These are phyloP conservation scores for Rostratula benghalensis DNA, from an alignment of 2,113 vertebrate genomes.

Conservation along the genomic window DNA sequence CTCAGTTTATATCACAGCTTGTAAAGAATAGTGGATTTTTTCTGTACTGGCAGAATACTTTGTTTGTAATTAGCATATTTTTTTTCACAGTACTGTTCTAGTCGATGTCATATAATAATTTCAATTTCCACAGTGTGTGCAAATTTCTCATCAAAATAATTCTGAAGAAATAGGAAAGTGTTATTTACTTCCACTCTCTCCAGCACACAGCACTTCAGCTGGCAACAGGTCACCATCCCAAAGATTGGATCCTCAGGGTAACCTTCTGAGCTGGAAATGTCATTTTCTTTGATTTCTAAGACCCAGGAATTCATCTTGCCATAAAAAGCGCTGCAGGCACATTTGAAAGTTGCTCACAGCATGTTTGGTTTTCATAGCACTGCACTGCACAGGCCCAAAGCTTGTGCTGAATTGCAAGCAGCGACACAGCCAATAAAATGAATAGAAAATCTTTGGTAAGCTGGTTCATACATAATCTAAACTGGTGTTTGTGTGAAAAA, in stretches of 20 bases:
- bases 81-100: not conserved
- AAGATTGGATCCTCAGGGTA: not conserved
- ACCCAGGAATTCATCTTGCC: not conserved
- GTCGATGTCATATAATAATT: not conserved
- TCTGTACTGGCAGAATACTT: not conserved
- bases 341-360: not conserved
- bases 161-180: not conserved
- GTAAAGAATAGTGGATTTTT: not conserved
- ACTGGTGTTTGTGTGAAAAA: not conserved
- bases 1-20: not conserved
- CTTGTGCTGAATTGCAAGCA: not conserved
- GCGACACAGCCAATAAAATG: not conserved
- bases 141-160: not conserved
- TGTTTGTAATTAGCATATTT: not conserved
- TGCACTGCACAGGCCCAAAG: not conserved
- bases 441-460: not conserved
- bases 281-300: not conserved
- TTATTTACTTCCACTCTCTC: not conserved
- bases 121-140: not conserved
- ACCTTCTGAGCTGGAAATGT: not conserved
- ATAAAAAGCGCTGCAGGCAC: not conserved
- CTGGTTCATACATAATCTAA: accelerated
- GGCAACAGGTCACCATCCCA: not conserved
- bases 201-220: not conserved
- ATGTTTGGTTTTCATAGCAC: not conserved